Conservation (phyloP, 2,113 vertebrate species). For the Ochotona curzoniae region DNA sequence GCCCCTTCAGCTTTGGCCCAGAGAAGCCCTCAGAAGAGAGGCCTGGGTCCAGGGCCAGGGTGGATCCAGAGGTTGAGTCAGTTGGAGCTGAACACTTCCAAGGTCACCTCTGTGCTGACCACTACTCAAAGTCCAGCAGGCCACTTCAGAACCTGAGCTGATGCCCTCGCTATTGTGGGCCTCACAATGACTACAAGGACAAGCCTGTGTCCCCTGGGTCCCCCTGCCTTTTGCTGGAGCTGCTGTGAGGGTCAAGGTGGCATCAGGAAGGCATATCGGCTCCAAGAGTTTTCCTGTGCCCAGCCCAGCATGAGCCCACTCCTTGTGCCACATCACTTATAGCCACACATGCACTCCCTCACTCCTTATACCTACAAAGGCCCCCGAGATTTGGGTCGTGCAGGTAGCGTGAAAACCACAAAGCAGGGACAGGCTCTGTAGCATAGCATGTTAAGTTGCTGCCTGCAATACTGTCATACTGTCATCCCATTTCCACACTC, state of each 20-base stretch:
- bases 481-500: not conserved
- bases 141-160: not conserved
- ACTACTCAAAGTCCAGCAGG: accelerated
- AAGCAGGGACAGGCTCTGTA: too few relatives aligned
- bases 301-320: not conserved
- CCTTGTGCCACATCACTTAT: accelerated
- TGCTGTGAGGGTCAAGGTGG: not conserved
- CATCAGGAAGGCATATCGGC: accelerated
- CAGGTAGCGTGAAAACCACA: too few relatives aligned
- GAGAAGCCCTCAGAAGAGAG: accelerated
- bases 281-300: not conserved
- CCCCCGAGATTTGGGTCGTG: too few relatives aligned
- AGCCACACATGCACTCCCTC: not conserved
- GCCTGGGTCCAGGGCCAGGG: too few relatives aligned
- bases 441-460: not conserved
- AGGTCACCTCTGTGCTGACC: not conserved
- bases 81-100: accelerated
- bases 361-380: not conserved
- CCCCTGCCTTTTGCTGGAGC: not conserved
- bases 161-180: too few relatives aligned
- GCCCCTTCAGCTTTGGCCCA: not conserved
- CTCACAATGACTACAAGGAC: too few relatives aligned
- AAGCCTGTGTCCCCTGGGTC: accelerated
- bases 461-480: not conserved
- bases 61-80: not conserved